Percentiles rank a stretch among this genome's conserved stretches.
Conservation (phyloP, 2,888 invertebrate genomes). For the Nephrotoma flavescens region DNA sequence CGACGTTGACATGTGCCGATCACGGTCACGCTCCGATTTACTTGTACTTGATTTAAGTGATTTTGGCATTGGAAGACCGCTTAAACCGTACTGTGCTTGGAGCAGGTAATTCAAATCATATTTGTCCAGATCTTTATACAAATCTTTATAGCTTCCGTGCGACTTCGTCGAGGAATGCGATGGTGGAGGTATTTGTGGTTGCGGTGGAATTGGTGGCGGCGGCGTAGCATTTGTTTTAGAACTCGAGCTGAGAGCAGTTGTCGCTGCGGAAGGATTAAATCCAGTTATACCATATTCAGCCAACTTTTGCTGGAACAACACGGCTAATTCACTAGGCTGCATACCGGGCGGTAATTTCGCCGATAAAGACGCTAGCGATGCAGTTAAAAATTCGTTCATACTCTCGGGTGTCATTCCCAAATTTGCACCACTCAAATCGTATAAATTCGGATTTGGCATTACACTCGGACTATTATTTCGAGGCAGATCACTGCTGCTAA, state of each 20-base stretch:
- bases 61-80: not conserved
- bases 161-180: not conserved
- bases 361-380: conserved; percentile 28
- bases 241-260: conserved; percentile 24
- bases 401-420: conserved; percentile 9
- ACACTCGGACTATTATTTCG: conserved; percentile 26
- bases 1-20: not conserved
- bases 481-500: conserved; percentile 26
- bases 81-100: conserved; percentile 7
- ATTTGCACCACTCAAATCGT: conserved; percentile 7
- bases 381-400: conserved; percentile 28
- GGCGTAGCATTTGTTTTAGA: not conserved
- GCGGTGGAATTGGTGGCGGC: not conserved
- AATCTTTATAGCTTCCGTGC: not conserved
- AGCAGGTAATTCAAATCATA: conserved; percentile 6
- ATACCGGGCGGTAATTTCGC: conserved; percentile 29
- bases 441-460: conserved; percentile 27
- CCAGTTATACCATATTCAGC: conserved; percentile 29
- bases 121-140: conserved; percentile 1
- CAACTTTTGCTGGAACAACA: conserved; percentile 24
- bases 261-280: conserved; percentile 27
- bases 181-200: conserved; percentile 4
- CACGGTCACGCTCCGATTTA: conserved; percentile 8
- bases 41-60: not conserved
- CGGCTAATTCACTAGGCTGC: conserved; percentile 25